These are phyloP conservation scores for Brachylomia viminalis DNA, from an alignment of 2,888 invertebrate genomes.

Conservation along the genomic window DNA sequence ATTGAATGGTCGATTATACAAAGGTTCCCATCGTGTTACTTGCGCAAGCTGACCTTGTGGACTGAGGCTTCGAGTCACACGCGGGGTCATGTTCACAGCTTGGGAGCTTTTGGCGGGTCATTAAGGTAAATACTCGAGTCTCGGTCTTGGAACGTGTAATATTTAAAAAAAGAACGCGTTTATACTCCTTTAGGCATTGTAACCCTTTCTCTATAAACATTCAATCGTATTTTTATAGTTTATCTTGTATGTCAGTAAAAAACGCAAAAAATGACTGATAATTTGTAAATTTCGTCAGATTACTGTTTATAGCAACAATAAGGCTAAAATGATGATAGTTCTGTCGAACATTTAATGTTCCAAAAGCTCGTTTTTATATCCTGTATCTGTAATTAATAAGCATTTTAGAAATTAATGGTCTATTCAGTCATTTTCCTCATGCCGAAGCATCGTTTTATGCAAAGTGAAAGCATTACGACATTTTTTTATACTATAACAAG, in stretches of 20 bases:
- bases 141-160: slow-evolving; percentile 35
- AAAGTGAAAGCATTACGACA: slow-evolving; percentile 55
- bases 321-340: slow-evolving; percentile 44
- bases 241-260: neutral
- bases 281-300: slow-evolving; percentile 24
- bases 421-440: slow-evolving; percentile 23
- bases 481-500: slow-evolving; percentile 22
- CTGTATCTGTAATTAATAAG: slow-evolving; percentile 45
- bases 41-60: slow-evolving; percentile 76
- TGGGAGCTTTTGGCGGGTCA: slow-evolving; percentile 55
- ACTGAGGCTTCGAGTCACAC: slow-evolving; percentile 39
- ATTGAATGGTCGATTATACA: slow-evolving; percentile 65
- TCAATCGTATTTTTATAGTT: neutral
- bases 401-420: slow-evolving; percentile 49
- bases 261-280: slow-evolving; percentile 16
- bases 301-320: slow-evolving; percentile 23
- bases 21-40: slow-evolving; percentile 72
- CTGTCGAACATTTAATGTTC: slow-evolving; percentile 53
- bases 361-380: slow-evolving; percentile 45
- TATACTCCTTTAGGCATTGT: slow-evolving; percentile 1
- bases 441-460: slow-evolving; percentile 25
- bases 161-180: slow-evolving; percentile 37
- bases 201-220: slow-evolving; percentile 2
- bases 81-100: slow-evolving; percentile 60
- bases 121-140: slow-evolving; percentile 50